Conservation (phyloP, 2,888 invertebrate genomes). For the Aromia moschata region DNA sequence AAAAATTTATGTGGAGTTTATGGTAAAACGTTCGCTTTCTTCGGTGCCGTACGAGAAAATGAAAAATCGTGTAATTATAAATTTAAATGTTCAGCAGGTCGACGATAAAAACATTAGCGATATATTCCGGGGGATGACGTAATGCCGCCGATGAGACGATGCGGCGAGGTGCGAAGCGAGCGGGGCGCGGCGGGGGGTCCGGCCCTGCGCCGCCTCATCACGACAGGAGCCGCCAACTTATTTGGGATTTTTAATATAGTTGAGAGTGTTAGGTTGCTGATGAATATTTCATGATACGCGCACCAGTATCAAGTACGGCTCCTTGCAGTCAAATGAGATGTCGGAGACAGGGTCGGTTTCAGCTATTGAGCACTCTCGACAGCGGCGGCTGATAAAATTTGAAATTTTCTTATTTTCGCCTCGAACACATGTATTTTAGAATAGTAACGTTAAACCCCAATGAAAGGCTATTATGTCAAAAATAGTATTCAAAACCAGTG, state of each 20-base stretch:
- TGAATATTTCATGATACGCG: constrained; percentile 65
- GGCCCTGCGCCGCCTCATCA: constrained; percentile 51
- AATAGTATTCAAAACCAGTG: too few relatives aligned
- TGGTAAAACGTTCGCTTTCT: constrained; percentile 19
- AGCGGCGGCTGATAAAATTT: too few relatives aligned
- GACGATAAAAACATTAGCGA: constrained; percentile 30
- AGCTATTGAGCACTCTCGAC: too few relatives aligned
- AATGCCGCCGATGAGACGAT: constrained; percentile 26
- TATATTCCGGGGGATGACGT: constrained; percentile 27
- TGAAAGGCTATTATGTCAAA: too few relatives aligned
- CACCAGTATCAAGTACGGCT: constrained; percentile 59
- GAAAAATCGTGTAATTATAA: constrained; percentile 38
- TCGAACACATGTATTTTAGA: too few relatives aligned
- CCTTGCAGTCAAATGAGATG: constrained; percentile 59
- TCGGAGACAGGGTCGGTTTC: too few relatives aligned
- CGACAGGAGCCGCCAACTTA: constrained; percentile 56
- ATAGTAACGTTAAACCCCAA: too few relatives aligned
- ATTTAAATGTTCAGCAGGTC: constrained; percentile 30
- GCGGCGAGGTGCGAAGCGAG: constrained; percentile 50
- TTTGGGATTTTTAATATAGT: constrained; percentile 64
- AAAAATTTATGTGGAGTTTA: constrained; percentile 24
- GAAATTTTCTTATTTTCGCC: too few relatives aligned
- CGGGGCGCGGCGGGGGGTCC: constrained; percentile 49
- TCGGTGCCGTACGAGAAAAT: constrained; percentile 13
- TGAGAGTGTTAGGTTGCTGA: constrained; percentile 62